Evolutionary conservation across 2,888 invertebrate genomes (phyloP), one percentile per base, ranked within the genome.

Genomic region (Listrodromus nycthemerus): DNA sequence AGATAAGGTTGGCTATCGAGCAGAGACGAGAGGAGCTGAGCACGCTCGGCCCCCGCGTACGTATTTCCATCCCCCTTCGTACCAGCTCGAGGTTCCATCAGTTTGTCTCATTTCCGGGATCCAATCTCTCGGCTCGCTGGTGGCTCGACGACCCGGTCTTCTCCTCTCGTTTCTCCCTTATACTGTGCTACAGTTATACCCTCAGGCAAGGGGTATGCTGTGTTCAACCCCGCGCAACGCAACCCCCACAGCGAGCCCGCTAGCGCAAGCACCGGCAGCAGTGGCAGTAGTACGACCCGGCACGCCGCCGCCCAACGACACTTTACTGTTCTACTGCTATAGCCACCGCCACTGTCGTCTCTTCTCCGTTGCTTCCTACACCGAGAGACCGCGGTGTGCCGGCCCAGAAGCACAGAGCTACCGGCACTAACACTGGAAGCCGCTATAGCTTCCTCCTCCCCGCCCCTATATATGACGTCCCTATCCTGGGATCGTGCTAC

Each of bases 61-160:
- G 89, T 90, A 91, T 90, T 90, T 90, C 89, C 90, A 90, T 87
- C 89, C 88, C 86, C 76, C 55, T 75, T 74, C 73, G 69, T 65
- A 69, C 61, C 87, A 87, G 85, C 88, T 90, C 89, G 88, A 84
- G 87, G 86, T 88, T 89, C 90, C 91, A 89, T 91, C 90, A 91
- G 91, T 92, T 91, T 91, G 91, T 92, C 92, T 92, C 92, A 92
- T 92, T 92, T 92, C 92, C 91, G 90, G 91, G 88, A 92, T 92
- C 91, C 91, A 92, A 92, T 91, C 91, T 92, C 89, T 89, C 89
- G 90, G 88, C 90, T 90, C 88, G 87, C 80, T 89, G 88, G 86
- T 88, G 87, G 86, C 87, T 87, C 88, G 88, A 87, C 88, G 86
- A 84, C 83, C 86, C 84, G 81, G 73, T 84, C 83, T 82, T 82